Evolutionary conservation across 2,797 vertebrate species (phyloP).

Genomic region (Phrynocephalus forsythii): DNA sequence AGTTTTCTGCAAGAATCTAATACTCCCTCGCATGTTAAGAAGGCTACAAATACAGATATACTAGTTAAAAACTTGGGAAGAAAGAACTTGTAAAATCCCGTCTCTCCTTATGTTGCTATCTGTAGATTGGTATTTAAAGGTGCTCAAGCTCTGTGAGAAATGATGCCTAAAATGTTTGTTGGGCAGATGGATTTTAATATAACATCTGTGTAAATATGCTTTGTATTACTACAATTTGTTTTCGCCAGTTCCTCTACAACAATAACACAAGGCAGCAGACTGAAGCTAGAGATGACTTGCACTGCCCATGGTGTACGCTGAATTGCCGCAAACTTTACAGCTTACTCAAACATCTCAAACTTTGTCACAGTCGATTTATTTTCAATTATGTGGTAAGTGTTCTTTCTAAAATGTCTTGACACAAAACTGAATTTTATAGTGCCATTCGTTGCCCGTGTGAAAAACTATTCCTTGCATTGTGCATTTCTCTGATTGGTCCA

Average conservation of each 20-base stretch:
- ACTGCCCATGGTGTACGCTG: conserved; percentile 98
- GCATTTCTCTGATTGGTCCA: neutral
- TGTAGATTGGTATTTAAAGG: no score
- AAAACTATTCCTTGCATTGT: neutral
- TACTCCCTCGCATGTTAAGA: neutral
- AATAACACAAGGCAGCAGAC: conserved; percentile 98
- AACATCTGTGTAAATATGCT: neutral
- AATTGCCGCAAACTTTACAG: conserved; percentile 98
- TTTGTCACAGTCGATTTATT: conserved; percentile 98
- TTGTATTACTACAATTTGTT: conserved; percentile 42
- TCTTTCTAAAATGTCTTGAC: conserved; percentile 25
- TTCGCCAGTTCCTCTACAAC: conserved; percentile 92
- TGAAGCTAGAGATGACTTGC: conserved; percentile 95
- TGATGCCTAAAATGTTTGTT: conserved; percentile 22
- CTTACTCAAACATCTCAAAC: conserved; percentile 98
- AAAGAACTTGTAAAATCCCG: neutral
- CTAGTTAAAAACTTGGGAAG: neutral
- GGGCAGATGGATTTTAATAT: neutral
- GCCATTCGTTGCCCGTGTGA: neutral
- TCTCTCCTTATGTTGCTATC: neutral
- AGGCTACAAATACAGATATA: neutral
- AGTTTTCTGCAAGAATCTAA: neutral
- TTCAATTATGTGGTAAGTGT: conserved; percentile 97
- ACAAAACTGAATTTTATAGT: neutral
- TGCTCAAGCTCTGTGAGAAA: no score